phyloP scores from a whole-genome alignment of 2,797 vertebrate genomes.

The Orestias chungarensis region DNA sequence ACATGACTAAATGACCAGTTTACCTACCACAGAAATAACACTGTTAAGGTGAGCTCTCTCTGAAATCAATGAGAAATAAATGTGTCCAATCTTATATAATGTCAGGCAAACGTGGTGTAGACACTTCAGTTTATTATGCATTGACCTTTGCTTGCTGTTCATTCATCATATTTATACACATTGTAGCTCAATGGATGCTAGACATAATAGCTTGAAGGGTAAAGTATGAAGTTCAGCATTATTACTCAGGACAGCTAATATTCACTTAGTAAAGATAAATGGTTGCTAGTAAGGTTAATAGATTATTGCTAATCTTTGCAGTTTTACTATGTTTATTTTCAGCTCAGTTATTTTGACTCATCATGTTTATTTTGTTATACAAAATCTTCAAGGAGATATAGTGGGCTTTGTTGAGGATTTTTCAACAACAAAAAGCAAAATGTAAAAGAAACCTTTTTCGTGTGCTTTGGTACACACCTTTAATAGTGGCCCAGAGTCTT shows the following conservation, averaged over 20 bases:
- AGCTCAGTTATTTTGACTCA: not conserved
- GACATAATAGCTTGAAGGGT: conserved; percentile 2
- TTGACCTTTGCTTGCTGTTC: conserved; percentile 67
- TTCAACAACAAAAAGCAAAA: not conserved
- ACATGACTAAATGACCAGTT: conserved; percentile 24
- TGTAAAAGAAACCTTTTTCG: not conserved
- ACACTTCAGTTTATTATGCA: conserved; percentile 67
- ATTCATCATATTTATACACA: conserved; percentile 60
- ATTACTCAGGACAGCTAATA: conserved; percentile 8
- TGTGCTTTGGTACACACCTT: not conserved
- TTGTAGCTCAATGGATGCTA: not conserved
- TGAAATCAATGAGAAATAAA: conserved; percentile 69
- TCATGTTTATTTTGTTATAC: not conserved
- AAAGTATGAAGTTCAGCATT: conserved; percentile 14
- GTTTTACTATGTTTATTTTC: not conserved
- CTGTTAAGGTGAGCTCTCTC: conserved; percentile 29
- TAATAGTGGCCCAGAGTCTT: not conserved
- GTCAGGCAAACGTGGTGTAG: conserved; percentile 58
- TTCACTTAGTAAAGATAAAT: not conserved
- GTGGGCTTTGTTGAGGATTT: not conserved
- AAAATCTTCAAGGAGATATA: not conserved
- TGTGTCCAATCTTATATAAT: conserved; percentile 62
- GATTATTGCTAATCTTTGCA: not conserved
- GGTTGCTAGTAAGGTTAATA: not conserved
- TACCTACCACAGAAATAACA: conserved; percentile 14